Conservation (phyloP, 2,797 vertebrate genomes). For the Chiroxiphia lanceolata region DNA sequence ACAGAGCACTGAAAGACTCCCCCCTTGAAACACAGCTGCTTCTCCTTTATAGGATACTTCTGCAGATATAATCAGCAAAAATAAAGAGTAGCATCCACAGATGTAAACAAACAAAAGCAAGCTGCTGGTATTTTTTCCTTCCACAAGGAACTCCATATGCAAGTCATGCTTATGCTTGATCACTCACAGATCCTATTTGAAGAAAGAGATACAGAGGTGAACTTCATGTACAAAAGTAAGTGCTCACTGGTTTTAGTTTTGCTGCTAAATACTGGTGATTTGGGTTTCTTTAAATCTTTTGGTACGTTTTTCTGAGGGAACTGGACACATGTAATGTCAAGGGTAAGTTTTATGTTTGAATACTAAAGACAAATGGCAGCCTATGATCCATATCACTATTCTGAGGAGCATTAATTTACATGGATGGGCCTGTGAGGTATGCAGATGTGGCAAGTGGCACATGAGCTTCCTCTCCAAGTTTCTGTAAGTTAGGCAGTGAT, state of each 20-base stretch:
- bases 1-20: neutral
- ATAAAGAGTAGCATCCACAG: neutral
- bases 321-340: neutral
- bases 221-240: neutral
- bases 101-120: neutral
- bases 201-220: neutral
- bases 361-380: neutral
- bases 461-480: neutral
- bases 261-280: neutral
- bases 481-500: neutral
- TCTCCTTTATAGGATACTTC: neutral
- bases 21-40: neutral
- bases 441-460: neutral
- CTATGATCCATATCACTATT: neutral
- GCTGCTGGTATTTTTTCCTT: neutral
- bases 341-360: neutral
- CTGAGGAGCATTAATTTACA: neutral
- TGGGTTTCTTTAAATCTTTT: neutral
- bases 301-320: neutral
- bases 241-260: neutral
- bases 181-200: neutral
- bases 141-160: conserved; percentile 6
- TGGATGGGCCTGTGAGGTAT: neutral
- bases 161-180: neutral
- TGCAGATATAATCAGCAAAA: neutral